Conservation (phyloP, 2,113 vertebrate genomes). For the Perccottus glenii region DNA sequence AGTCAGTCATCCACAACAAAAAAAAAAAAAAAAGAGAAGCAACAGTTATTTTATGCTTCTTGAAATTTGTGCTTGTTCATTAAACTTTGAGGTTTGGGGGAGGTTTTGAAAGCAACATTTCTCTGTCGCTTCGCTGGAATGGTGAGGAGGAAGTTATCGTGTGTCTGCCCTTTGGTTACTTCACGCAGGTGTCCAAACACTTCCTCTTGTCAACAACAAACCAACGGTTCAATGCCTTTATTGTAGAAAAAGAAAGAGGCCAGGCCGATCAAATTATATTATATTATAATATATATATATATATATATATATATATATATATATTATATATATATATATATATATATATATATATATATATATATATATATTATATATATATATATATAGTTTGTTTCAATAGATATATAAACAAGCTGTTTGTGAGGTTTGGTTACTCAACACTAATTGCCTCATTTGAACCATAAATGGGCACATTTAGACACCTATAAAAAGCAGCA, state of each 20-base stretch:
- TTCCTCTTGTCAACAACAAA: slow-evolving; percentile 69
- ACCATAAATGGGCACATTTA: background rate
- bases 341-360: no score
- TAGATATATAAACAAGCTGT: no score
- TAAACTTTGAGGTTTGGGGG: slow-evolving; percentile 43
- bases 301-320: no score
- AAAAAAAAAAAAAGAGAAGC: slow-evolving; percentile 63
- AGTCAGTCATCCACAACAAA: slow-evolving; percentile 52
- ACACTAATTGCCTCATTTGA: background rate
- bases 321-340: no score
- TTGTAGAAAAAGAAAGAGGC: background rate
- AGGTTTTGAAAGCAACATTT: slow-evolving; percentile 56
- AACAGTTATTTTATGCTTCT: slow-evolving; percentile 51
- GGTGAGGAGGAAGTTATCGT: slow-evolving; percentile 61
- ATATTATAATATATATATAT: no score
- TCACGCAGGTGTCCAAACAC: slow-evolving; percentile 75
- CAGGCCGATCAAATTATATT: background rate
- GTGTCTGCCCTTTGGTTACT: slow-evolving; percentile 63
- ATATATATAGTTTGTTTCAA: no score
- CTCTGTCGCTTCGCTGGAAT: slow-evolving; percentile 43
- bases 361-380: no score
- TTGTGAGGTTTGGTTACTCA: background rate
- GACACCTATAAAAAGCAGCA: background rate
- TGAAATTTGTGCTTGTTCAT: slow-evolving; percentile 43
- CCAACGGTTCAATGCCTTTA: slow-evolving; percentile 43